These are phyloP conservation scores for Galerucella nymphaeae DNA, from an alignment of 2,888 invertebrate genomes.

Conservation along the genomic window DNA sequence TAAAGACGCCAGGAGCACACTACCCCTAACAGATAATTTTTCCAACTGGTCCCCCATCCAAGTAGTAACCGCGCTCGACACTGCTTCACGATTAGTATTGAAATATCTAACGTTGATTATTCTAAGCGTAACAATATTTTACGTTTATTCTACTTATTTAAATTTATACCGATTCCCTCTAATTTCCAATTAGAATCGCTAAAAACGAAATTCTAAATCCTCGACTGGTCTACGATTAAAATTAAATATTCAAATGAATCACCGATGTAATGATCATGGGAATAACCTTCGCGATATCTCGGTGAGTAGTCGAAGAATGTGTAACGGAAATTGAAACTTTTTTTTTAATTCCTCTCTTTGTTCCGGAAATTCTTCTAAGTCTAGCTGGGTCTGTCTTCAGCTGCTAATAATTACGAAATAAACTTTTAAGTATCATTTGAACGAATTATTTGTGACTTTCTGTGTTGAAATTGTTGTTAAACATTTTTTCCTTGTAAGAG, in stretches of 20 bases:
- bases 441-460: too few relatives aligned
- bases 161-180: too few relatives aligned
- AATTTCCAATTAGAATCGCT: background rate
- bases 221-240: conserved; percentile 7
- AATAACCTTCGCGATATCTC: conserved; percentile 45
- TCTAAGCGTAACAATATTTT: too few relatives aligned
- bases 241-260: conserved; percentile 42
- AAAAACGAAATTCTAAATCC: background rate
- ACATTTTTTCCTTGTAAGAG: too few relatives aligned
- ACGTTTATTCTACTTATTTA: too few relatives aligned
- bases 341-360: conserved; percentile 30
- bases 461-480: too few relatives aligned
- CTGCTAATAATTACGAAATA: conserved; percentile 30
- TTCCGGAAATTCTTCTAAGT: conserved; percentile 48
- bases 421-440: background rate
- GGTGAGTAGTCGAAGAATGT: conserved; percentile 46
- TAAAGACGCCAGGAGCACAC: too few relatives aligned
- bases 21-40: too few relatives aligned
- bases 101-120: too few relatives aligned
- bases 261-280: conserved; percentile 43
- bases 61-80: too few relatives aligned
- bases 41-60: too few relatives aligned
- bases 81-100: too few relatives aligned
- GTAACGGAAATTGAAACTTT: conserved; percentile 48
- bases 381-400: conserved; percentile 36